Percentiles rank a stretch among this genome's conserved stretches.
These are phyloP conservation scores for Pempheris klunzingeri DNA, from an alignment of 2,797 vertebrate species.

Conservation along the genomic window DNA sequence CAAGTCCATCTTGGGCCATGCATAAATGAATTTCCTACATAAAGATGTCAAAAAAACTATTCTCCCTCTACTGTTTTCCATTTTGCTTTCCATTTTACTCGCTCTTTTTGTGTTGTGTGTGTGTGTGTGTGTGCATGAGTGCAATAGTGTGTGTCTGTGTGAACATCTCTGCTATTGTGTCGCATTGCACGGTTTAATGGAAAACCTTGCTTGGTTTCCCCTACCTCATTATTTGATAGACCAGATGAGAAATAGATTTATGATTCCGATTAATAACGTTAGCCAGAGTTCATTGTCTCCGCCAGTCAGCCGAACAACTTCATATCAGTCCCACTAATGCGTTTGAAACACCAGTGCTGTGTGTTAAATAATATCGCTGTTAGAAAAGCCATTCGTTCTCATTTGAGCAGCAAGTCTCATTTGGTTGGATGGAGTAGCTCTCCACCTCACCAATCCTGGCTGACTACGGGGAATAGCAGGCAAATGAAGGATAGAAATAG, in stretches of 20 bases:
- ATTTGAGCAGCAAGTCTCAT: constrained; percentile 82
- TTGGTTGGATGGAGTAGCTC: constrained; percentile 76
- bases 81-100: constrained; percentile 50
- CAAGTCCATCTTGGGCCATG: constrained; percentile 49
- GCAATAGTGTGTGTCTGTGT: constrained; percentile 22
- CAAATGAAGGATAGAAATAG: constrained; percentile 79
- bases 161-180: constrained; percentile 51
- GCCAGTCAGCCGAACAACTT: constrained; percentile 82
- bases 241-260: constrained; percentile 84
- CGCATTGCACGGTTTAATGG: constrained; percentile 71
- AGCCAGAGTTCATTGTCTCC: constrained; percentile 84
- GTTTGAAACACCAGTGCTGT: constrained; percentile 77
- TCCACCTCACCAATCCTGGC: constrained; percentile 73
- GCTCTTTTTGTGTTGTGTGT: constrained; percentile 42
- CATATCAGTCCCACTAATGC: constrained; percentile 83
- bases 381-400: constrained; percentile 85
- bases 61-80: constrained; percentile 50
- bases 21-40: constrained; percentile 64
- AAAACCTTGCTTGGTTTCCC: constrained; percentile 71
- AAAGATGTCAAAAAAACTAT: constrained; percentile 60
- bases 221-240: constrained; percentile 82
- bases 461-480: constrained; percentile 70
- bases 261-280: constrained; percentile 85
- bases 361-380: constrained; percentile 85
- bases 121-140: constrained; percentile 27